These are phyloP conservation scores for Halcyon badia DNA, from an alignment of 2,797 vertebrate genomes.

Conservation along the genomic window DNA sequence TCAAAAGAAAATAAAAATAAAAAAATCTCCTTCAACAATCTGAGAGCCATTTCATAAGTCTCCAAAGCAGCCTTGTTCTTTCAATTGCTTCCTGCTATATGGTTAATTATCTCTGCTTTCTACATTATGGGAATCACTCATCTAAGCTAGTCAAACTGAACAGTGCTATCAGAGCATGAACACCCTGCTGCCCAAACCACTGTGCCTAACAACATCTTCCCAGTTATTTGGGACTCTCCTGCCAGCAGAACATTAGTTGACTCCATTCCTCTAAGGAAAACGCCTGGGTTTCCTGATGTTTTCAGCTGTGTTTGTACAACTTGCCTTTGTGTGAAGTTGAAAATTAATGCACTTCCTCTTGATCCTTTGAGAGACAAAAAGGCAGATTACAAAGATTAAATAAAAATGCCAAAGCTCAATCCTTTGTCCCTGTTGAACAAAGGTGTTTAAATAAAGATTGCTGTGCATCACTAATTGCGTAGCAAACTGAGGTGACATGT, in stretches of 20 bases:
- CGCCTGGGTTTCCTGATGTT: constrained; percentile 41
- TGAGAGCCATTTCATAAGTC: not conserved
- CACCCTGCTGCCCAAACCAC: constrained; percentile 1
- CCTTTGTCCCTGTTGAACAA: not conserved
- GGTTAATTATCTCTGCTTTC: constrained; percentile 55
- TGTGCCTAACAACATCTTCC: not conserved
- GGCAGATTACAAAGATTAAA: constrained; percentile 17
- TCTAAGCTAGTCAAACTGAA: constrained; percentile 2
- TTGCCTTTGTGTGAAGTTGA: constrained; percentile 30
- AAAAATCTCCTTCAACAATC: not conserved
- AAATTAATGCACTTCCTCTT: constrained; percentile 57
- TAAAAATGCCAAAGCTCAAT: constrained; percentile 15
- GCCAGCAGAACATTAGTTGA: constrained; percentile 15
- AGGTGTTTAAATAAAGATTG: constrained; percentile 19
- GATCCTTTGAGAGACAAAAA: constrained; percentile 2
- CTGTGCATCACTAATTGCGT: not conserved
- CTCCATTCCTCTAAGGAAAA: constrained; percentile 42
- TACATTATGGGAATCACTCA: not conserved
- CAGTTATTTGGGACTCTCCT: not conserved
- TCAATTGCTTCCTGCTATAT: constrained; percentile 63
- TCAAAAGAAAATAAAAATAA: not conserved
- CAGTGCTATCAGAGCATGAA: not conserved
- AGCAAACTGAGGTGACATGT: not conserved
- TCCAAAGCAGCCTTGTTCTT: constrained; percentile 23
- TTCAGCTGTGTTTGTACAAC: constrained; percentile 67